These are phyloP conservation scores for Lithophane leautieri DNA, from an alignment of 2,888 invertebrate species.

Conservation along the genomic window DNA sequence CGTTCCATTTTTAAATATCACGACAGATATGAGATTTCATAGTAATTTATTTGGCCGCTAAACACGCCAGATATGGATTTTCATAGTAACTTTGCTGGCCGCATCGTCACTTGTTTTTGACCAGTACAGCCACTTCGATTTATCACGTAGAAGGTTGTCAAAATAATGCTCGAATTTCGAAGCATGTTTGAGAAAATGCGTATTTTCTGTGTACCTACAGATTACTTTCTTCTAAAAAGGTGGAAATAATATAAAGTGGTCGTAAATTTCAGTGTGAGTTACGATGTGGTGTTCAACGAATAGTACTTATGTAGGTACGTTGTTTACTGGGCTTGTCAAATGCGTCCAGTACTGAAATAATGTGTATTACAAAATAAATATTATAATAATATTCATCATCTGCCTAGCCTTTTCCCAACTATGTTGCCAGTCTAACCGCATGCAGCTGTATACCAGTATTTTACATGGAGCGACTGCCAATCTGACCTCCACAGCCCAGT, in stretches of 20 bases:
- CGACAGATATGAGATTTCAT: no score
- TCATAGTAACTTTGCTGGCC: no score
- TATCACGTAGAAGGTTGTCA: no score
- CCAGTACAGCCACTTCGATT: no score
- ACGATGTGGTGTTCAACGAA: conserved; percentile 1
- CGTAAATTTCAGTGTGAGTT: not conserved
- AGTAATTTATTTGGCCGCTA: no score
- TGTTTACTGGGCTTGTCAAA: not conserved
- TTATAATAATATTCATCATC: not conserved
- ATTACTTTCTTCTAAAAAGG: not conserved
- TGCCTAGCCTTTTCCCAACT: not conserved
- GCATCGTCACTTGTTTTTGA: no score
- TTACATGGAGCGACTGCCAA: no score
- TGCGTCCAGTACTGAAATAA: not conserved
- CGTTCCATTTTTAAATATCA: no score
- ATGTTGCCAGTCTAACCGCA: not conserved
- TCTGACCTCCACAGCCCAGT: not conserved
- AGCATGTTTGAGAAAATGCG: no score
- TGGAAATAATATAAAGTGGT: not conserved
- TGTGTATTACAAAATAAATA: not conserved
- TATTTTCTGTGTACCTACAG: no score
- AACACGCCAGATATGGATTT: no score
- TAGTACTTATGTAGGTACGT: not conserved
- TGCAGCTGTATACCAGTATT: not conserved
- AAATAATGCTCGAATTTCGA: no score